phyloP scores from a whole-genome alignment of 2,888 invertebrate species.

The Trachelus iudaicus region DNA sequence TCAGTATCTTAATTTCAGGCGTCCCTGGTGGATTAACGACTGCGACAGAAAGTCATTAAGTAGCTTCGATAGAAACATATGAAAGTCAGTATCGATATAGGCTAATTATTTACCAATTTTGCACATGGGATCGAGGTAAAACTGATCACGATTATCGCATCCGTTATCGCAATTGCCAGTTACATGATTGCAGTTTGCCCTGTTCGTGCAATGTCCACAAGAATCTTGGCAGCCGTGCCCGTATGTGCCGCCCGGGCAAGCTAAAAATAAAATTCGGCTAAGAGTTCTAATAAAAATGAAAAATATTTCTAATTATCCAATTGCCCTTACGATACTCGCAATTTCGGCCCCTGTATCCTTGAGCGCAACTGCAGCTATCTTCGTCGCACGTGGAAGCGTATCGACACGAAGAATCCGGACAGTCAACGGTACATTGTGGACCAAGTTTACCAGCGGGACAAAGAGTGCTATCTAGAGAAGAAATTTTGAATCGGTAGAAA shows the following conservation, averaged over 20 bases:
- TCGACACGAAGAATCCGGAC: conserved; percentile 27
- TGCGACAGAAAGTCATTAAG: not conserved
- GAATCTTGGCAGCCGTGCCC: conserved; percentile 42
- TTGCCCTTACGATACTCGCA: conserved; percentile 30
- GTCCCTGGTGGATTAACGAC: conserved; percentile 11
- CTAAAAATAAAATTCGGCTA: conserved; percentile 21
- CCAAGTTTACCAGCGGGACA: conserved; percentile 36
- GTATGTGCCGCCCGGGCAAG: conserved; percentile 32
- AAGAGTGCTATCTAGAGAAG: not conserved
- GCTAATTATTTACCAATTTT: conserved; percentile 31
- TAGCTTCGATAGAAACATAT: no score
- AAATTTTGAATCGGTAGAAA: no score
- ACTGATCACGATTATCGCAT: conserved; percentile 21
- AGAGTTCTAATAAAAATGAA: no score
- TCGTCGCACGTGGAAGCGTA: conserved; percentile 30
- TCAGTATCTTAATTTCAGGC: conserved; percentile 14
- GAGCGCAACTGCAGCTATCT: conserved; percentile 37
- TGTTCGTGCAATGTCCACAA: conserved; percentile 36
- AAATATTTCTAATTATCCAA: not conserved
- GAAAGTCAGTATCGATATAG: no score
- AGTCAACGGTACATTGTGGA: conserved; percentile 28
- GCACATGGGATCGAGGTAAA: conserved; percentile 37
- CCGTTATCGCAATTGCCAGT: conserved; percentile 35
- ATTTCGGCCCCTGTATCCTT: conserved; percentile 24
- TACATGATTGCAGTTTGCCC: conserved; percentile 20